Evolutionary conservation across 2,797 vertebrate species (phyloP), one percentile per base, ranked within the genome.

Genomic region (Lepus townsendii): DNA sequence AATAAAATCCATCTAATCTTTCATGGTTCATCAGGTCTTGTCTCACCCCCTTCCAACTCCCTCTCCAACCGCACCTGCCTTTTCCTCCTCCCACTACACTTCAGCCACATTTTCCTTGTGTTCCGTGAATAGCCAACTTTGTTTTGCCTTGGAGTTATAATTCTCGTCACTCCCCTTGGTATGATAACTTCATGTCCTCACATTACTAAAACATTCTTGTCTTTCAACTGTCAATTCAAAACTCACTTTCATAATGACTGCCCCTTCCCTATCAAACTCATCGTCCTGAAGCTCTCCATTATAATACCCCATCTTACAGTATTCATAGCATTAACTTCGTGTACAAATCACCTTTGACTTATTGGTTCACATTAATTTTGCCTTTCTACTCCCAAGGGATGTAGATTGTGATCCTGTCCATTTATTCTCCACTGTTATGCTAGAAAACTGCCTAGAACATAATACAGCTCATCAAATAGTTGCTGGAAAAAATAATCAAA

Each of bases 401-500:
- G 7, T 66, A 94, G 80, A 78, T n/a, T 57, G 20, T 4, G 17
- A 8, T 90, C 52, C 50, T 54, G 68, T 38, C 30, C 68, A 22
- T 68, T 79, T 68, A 80, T 16, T 94, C 35, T 75, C 7, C 35
- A 65, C 38, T 47, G 13, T 79, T 95, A 47, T 79, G 17, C 13
- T 69, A 32, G 85, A 95, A 94, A 42, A 68, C n/a, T 79, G 0
- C 5, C 19, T 86, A 62, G 13, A 89, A 63, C 3, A 60, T 30
- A 83, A 32, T 50, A 79, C 8, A 92, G 5, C 24, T 78, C 13
- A 71, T 90, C 57, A 88, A 66, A 75, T 54, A 75, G 66, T 89
- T 52, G 2, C n/a, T 94, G 17, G 6, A 57, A 89, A 83, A 27
- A 93, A 62, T 62, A 88, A 82, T 35, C 32, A 93, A 86, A 65